Conservation (phyloP, 2,797 vertebrate genomes). For the Bucorvus abyssinicus region DNA sequence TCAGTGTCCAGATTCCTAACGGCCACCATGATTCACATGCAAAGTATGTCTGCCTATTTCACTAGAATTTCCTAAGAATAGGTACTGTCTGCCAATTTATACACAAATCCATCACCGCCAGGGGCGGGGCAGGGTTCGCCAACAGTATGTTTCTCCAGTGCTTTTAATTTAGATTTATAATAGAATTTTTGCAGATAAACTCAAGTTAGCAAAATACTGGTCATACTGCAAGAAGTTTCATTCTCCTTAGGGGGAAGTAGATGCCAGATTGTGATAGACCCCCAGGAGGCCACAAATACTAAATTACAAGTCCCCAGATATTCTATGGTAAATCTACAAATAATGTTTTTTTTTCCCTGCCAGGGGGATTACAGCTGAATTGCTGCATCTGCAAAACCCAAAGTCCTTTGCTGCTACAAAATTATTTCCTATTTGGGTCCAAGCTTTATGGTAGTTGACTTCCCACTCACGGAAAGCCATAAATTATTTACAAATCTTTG, state of each 20-base stretch:
- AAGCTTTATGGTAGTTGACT: conserved; percentile 4
- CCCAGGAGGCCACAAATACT: conserved; percentile 1
- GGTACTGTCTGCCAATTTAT: conserved; percentile 14
- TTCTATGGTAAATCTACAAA: not conserved
- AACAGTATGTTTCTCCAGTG: not conserved
- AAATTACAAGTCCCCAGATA: conserved; percentile 21
- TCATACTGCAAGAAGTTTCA: not conserved
- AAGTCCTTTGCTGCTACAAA: conserved; percentile 18
- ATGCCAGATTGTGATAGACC: conserved; percentile 1
- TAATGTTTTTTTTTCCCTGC: not conserved
- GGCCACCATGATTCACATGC: not conserved
- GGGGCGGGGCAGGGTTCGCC: not conserved
- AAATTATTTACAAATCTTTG: conserved; percentile 59
- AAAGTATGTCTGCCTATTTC: conserved; percentile 10
- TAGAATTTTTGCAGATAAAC: conserved; percentile 9
- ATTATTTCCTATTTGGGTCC: conserved; percentile 18
- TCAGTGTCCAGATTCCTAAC: not conserved
- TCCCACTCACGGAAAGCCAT: conserved; percentile 33
- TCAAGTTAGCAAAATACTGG: not conserved
- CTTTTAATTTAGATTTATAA: not conserved
- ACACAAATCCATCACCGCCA: not conserved
- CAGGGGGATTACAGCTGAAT: not conserved
- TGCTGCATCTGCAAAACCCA: conserved; percentile 29
- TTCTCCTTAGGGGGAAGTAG: conserved; percentile 8
- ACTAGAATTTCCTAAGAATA: not conserved